A percentile compares a stretch with the other conserved stretches of the same genome.
These are phyloP conservation scores for Leptura quadrifasciata DNA, from an alignment of 2,888 invertebrate species.

Conservation along the genomic window DNA sequence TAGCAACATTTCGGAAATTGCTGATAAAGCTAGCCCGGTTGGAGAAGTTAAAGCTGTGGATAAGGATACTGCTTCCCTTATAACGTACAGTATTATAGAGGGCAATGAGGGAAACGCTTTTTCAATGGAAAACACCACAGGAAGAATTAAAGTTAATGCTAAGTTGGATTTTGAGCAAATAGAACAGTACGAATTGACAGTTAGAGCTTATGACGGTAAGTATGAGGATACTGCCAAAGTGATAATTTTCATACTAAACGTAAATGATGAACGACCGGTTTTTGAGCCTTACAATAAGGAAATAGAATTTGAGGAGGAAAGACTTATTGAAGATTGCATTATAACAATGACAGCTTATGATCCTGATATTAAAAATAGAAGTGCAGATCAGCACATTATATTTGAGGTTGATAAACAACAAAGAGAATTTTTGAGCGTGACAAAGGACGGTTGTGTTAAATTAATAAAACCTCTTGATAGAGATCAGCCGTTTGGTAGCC, in stretches of 20 bases:
- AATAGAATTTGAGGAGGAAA: constrained; percentile 86
- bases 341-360: constrained; percentile 86
- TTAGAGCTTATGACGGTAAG: constrained; percentile 89
- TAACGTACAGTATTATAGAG: constrained; percentile 89
- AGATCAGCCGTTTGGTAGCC: constrained; percentile 91
- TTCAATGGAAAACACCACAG: constrained; percentile 88
- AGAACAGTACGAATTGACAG: constrained; percentile 89
- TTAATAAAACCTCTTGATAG: constrained; percentile 88
- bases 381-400: constrained; percentile 85
- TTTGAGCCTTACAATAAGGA: constrained; percentile 84
- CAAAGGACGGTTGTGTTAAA: constrained; percentile 84
- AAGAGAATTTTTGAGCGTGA: constrained; percentile 82
- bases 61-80: constrained; percentile 90
- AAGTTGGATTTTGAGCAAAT: constrained; percentile 89
- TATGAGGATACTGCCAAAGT: constrained; percentile 90
- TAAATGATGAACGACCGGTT: constrained; percentile 94
- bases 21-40: constrained; percentile 88
- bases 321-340: constrained; percentile 81
- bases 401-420: constrained; percentile 85
- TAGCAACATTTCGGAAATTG: constrained; percentile 87
- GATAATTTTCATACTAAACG: constrained; percentile 89
- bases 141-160: constrained; percentile 88
- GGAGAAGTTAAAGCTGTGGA: constrained; percentile 93
- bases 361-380: constrained; percentile 88
- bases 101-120: constrained; percentile 93